Conservation (phyloP, 2,888 invertebrate species). For the Nudaria mundana region DNA sequence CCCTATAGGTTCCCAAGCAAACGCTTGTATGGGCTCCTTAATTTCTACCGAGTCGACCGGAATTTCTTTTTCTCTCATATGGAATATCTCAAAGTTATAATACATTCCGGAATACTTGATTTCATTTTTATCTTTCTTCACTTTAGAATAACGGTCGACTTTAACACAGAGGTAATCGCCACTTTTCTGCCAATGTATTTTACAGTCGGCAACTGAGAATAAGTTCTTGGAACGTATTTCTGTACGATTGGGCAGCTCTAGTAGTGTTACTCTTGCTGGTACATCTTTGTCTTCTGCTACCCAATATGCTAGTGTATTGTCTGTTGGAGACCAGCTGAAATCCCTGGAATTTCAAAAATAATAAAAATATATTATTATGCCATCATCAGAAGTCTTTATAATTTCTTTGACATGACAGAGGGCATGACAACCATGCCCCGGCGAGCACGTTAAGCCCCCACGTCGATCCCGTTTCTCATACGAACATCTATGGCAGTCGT, state of each 20-base stretch:
- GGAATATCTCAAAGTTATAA: slow-evolving; percentile 99
- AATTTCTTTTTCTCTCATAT: slow-evolving; percentile 98
- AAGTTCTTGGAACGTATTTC: slow-evolving; percentile 96
- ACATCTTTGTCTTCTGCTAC: slow-evolving; percentile 98
- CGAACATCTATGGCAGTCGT: too few relatives aligned
- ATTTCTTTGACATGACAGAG: too few relatives aligned
- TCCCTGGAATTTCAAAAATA: too few relatives aligned
- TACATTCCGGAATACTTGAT: slow-evolving; percentile 98
- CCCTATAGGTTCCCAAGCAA: slow-evolving; percentile 99
- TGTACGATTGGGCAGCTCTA: slow-evolving; percentile 94
- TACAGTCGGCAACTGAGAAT: slow-evolving; percentile 98
- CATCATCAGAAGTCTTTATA: too few relatives aligned
- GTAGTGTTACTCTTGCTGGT: slow-evolving; percentile 95
- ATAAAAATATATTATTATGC: background rate
- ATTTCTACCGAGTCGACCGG: slow-evolving; percentile 99
- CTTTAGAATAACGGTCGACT: slow-evolving; percentile 88
- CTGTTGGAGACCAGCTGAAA: slow-evolving; percentile 99
- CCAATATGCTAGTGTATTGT: slow-evolving; percentile 98
- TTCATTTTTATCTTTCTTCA: slow-evolving; percentile 96
- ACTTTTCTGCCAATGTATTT: slow-evolving; percentile 99
- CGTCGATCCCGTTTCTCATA: too few relatives aligned
- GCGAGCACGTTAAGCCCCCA: too few relatives aligned
- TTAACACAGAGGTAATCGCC: slow-evolving; percentile 99
- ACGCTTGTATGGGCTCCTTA: slow-evolving; percentile 95
- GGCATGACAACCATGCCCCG: too few relatives aligned